These are phyloP conservation scores for Aegypius monachus DNA, from an alignment of 2,113 vertebrate genomes.

Conservation along the genomic window DNA sequence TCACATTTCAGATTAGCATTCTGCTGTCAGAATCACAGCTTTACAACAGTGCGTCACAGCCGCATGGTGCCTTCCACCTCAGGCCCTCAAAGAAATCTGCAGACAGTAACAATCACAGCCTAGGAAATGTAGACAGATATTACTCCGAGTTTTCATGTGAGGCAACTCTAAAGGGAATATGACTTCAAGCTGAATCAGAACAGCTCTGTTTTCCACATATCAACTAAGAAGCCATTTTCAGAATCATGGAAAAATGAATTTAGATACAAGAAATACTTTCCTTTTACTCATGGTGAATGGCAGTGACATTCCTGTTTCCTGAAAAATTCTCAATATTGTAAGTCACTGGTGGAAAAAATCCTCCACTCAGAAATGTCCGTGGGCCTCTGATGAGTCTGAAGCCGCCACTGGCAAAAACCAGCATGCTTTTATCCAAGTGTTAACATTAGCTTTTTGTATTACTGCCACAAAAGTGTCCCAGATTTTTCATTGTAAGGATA, in stretches of 20 bases:
- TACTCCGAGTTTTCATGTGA: background rate
- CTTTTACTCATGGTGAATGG: background rate
- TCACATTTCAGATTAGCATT: slow-evolving; percentile 28
- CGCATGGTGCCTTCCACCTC: background rate
- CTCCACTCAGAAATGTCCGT: background rate
- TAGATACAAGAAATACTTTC: background rate
- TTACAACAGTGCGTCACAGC: background rate
- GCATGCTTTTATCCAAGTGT: background rate
- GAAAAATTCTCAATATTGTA: background rate
- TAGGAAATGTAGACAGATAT: background rate
- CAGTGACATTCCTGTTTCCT: background rate
- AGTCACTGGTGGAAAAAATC: background rate
- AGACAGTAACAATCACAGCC: background rate
- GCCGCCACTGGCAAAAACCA: background rate
- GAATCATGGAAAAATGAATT: background rate
- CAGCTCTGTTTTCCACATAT: background rate
- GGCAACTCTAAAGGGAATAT: background rate
- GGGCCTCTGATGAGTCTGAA: background rate
- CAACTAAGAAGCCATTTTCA: background rate
- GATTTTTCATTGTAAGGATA: background rate
- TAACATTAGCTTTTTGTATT: background rate
- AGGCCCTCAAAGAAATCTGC: background rate
- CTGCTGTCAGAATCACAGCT: slow-evolving; percentile 26
- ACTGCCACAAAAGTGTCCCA: background rate
- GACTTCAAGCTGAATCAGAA: background rate